A percentile compares a stretch with the other conserved stretches of the same genome.
Conservation (phyloP, 2,888 invertebrate species). For the Sepioteuthis lessoniana region DNA sequence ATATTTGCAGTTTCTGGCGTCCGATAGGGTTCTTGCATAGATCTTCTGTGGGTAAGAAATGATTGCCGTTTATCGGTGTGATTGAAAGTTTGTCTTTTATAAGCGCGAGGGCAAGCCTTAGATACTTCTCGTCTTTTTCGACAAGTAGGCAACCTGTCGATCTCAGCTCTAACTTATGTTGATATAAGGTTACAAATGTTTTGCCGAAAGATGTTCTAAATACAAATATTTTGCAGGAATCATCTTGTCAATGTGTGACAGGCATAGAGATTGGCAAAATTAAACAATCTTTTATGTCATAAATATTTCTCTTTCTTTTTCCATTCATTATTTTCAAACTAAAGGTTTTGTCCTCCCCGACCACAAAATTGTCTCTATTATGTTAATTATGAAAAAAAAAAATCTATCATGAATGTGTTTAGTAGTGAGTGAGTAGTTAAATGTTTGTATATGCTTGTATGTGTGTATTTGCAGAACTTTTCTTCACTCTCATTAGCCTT, state of each 20-base stretch:
- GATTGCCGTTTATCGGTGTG: not conserved
- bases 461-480: no score
- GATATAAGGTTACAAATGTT: constrained; percentile 8
- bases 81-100: not conserved
- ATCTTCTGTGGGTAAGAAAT: no score
- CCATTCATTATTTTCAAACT: not conserved
- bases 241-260: not conserved
- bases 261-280: not conserved
- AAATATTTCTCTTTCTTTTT: not conserved
- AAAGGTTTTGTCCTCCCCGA: not conserved
- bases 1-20: no score
- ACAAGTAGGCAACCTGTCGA: not conserved
- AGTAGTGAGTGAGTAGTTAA: no score
- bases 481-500: no score
- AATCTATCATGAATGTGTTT: not conserved
- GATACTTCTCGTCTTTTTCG: not conserved
- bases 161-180: not conserved
- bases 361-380: not conserved
- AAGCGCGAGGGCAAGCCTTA: not conserved
- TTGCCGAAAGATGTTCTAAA: not conserved
- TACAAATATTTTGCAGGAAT: not conserved
- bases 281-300: not conserved
- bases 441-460: no score
- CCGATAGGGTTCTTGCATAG: no score
- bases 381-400: not conserved